A percentile compares a stretch with the other conserved stretches of the same genome.
These are phyloP conservation scores for Lynx canadensis DNA, from an alignment of 2,113 vertebrate genomes.

Conservation along the genomic window DNA sequence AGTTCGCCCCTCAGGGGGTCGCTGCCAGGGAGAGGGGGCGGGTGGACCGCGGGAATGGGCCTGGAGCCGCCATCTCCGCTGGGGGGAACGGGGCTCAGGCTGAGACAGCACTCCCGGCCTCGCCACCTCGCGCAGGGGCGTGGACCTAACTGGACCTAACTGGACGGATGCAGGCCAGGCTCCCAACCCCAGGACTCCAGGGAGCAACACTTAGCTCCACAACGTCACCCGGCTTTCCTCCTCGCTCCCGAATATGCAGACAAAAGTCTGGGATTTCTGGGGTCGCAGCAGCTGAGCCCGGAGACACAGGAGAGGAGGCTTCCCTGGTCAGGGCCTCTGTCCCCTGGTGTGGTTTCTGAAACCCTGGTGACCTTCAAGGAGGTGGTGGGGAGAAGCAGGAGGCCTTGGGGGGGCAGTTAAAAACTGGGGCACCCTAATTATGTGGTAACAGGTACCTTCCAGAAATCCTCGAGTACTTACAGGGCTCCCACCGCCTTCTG, in stretches of 20 bases:
- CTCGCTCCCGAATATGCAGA: background rate
- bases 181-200: fast-evolving
- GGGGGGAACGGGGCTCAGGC: background rate
- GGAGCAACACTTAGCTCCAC: fast-evolving
- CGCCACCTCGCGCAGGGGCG: fast-evolving
- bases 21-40: fast-evolving
- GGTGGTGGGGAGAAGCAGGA: background rate
- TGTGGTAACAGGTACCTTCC: background rate
- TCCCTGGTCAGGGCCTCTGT: background rate
- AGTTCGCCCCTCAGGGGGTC: fast-evolving
- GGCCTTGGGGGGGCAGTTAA: background rate
- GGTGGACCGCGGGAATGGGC: fast-evolving
- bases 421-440: no score
- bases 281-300: fast-evolving
- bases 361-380: background rate
- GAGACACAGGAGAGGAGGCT: background rate
- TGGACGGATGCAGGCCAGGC: background rate
- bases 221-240: background rate
- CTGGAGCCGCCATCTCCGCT: fast-evolving
- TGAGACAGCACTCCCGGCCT: fast-evolving
- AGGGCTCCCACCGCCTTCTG: background rate
- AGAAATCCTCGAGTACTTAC: fast-evolving
- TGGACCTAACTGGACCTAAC: fast-evolving
- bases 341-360: fast-evolving
- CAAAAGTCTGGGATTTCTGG: background rate